phyloP scores from a whole-genome alignment of 2,888 invertebrate genomes.

The Cerastis rubricosa region DNA sequence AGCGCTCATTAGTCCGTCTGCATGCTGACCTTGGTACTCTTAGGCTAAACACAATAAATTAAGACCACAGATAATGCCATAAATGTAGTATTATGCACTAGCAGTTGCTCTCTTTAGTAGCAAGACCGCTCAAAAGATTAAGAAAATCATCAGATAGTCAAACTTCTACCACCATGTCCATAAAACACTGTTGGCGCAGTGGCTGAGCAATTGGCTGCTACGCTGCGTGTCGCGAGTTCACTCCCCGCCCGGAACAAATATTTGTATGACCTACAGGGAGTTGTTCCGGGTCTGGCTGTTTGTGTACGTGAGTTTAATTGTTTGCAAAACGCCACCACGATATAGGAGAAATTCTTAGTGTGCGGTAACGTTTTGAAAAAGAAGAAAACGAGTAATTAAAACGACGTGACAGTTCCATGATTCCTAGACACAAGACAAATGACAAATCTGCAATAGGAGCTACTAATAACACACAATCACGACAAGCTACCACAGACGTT shows the following conservation, averaged over 20 bases:
- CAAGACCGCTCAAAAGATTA: background rate
- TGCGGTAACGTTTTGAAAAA: background rate
- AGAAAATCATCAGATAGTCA: background rate
- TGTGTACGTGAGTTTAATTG: too few relatives aligned
- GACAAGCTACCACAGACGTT: constrained; percentile 21
- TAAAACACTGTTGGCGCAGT: too few relatives aligned
- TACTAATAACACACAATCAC: constrained; percentile 37
- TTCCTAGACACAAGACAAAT: background rate
- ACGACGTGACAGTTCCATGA: background rate
- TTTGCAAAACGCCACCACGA: too few relatives aligned
- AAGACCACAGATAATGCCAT: background rate
- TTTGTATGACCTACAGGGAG: too few relatives aligned
- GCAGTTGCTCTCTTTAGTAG: background rate
- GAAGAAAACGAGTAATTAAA: background rate
- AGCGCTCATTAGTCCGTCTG: constrained; percentile 70
- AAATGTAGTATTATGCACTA: background rate
- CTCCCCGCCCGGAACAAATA: too few relatives aligned
- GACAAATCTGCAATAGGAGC: background rate
- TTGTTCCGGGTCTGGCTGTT: too few relatives aligned
- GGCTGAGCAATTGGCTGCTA: too few relatives aligned
- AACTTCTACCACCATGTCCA: background rate
- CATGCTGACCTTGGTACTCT: constrained; percentile 17
- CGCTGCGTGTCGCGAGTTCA: too few relatives aligned
- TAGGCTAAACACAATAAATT: background rate
- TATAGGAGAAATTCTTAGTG: too few relatives aligned